Conservation (phyloP, 2,797 vertebrate species). For the Pipistrellus pygmaeus region DNA sequence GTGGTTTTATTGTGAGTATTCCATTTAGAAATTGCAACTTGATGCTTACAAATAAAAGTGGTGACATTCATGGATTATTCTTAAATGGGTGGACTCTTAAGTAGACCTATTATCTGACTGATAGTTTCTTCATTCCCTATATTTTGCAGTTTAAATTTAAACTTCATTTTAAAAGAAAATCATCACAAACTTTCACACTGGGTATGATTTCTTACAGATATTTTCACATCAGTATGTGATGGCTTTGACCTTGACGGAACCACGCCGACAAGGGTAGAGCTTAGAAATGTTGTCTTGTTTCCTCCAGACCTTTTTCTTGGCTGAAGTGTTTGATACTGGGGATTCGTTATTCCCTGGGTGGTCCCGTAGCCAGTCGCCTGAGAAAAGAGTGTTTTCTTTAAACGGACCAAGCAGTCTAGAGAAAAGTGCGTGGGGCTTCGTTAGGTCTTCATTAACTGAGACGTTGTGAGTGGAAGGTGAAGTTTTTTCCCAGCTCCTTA, state of each 20-base stretch:
- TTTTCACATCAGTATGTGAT: background rate
- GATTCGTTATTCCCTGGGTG: background rate
- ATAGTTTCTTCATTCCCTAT: background rate
- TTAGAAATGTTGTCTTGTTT: background rate
- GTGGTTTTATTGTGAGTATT: background rate
- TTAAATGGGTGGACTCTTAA: background rate
- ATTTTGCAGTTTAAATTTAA: conserved; percentile 48
- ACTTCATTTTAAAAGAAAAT: conserved; percentile 44
- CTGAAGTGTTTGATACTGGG: background rate
- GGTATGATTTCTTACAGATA: background rate
- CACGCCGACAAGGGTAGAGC: no score
- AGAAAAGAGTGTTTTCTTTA: background rate
- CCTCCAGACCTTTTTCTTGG: background rate
- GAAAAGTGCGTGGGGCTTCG: background rate
- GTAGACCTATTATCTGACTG: background rate
- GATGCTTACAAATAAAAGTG: background rate
- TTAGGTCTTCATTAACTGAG: background rate
- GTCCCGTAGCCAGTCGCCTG: fast-evolving
- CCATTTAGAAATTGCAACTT: background rate
- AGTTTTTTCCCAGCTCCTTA: background rate
- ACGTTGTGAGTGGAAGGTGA: background rate
- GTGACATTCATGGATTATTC: background rate
- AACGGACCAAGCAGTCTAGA: background rate
- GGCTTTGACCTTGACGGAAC: no score
- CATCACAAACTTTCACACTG: background rate